Evolutionary conservation across 2,113 vertebrate genomes (phyloP).

Genomic region (Peromyscus leucopus): DNA sequence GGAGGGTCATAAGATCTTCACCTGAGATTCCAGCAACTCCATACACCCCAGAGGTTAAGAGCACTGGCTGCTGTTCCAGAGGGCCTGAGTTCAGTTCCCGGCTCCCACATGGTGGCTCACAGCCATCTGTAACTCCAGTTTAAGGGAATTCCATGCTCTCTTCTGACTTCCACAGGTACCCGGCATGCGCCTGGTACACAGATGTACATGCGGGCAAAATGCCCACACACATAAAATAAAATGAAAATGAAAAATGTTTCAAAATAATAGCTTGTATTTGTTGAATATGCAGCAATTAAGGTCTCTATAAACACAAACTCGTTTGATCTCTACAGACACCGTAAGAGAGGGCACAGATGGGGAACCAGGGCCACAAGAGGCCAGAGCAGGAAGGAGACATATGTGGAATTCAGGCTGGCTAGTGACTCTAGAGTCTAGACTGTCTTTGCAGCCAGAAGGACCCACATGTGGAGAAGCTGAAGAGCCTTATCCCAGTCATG

Average conservation of each 20-base stretch:
- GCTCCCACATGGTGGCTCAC: neutral
- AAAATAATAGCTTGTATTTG: neutral
- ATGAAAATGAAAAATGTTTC: neutral
- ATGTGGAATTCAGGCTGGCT: neutral
- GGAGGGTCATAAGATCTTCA: neutral
- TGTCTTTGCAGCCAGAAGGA: neutral
- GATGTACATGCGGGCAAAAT: neutral
- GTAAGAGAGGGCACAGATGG: neutral
- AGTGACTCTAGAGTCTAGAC: neutral
- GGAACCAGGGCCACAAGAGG: neutral
- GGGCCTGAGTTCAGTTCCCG: neutral
- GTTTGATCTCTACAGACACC: neutral
- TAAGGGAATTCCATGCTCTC: neutral
- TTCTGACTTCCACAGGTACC: neutral
- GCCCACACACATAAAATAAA: neutral
- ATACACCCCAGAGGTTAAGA: neutral
- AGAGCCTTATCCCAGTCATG: neutral
- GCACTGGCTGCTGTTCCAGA: neutral
- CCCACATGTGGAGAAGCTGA: neutral
- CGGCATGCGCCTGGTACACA: neutral
- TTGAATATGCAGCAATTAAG: neutral
- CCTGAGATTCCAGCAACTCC: neutral
- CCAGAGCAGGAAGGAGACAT: neutral
- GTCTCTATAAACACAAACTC: neutral
- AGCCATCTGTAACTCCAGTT: neutral